A percentile compares a stretch with the other conserved stretches of the same genome.
phyloP scores from a whole-genome alignment of 1,140 invertebrate species.

The Drosophila cardini region DNA sequence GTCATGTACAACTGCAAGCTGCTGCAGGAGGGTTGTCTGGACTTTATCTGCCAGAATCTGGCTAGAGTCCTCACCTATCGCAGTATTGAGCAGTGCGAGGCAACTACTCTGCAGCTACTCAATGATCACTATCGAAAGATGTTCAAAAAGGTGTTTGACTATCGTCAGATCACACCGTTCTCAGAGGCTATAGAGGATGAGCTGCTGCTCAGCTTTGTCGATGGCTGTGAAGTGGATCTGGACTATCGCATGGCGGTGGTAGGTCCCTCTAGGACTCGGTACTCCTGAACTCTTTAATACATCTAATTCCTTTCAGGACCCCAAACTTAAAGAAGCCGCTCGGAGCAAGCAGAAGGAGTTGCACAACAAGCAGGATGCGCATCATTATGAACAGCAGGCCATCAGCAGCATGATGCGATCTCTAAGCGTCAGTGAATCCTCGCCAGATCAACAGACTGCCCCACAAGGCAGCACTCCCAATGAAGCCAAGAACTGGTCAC shows the following conservation, averaged over 20 bases:
- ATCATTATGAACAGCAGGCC: conserved; percentile 78
- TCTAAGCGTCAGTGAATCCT: conserved; percentile 56
- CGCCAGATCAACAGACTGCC: conserved; percentile 26
- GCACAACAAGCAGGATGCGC: conserved; percentile 59
- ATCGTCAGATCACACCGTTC: conserved; percentile 87
- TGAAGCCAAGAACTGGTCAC: conserved; percentile 70
- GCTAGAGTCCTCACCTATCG: conserved; percentile 87
- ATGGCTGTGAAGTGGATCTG: conserved; percentile 82
- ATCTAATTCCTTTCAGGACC: conserved; percentile 34
- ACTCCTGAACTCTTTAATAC: background rate
- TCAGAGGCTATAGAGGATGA: conserved; percentile 86
- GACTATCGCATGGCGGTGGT: conserved; percentile 76
- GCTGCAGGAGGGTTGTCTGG: conserved; percentile 87
- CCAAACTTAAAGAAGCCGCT: conserved; percentile 39
- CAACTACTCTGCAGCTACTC: conserved; percentile 86
- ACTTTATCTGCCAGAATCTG: conserved; percentile 89
- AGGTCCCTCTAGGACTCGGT: background rate
- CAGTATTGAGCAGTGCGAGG: conserved; percentile 86
- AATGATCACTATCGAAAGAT: conserved; percentile 86
- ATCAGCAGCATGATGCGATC: conserved; percentile 78
- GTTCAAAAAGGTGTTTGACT: conserved; percentile 75
- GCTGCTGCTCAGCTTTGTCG: conserved; percentile 85
- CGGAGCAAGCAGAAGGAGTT: conserved; percentile 71
- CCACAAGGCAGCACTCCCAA: conserved; percentile 27
- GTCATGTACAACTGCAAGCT: conserved; percentile 87